Evolutionary conservation across 1,140 invertebrate genomes (phyloP).

Genomic region (Arctopsyche grandis): DNA sequence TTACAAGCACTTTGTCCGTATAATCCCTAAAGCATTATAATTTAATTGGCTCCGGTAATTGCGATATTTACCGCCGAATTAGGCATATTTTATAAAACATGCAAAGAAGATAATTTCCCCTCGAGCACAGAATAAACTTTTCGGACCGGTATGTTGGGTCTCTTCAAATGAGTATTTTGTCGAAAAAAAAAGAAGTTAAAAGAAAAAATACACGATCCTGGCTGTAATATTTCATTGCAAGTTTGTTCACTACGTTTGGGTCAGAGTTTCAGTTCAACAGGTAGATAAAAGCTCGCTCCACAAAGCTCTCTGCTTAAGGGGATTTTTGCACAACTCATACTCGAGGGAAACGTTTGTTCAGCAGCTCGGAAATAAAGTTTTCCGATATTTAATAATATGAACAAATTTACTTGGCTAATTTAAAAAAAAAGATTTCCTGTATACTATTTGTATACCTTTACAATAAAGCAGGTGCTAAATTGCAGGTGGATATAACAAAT

Average conservation of each 20-base stretch:
- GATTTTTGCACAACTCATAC: constrained; percentile 24
- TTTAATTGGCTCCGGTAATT: background rate
- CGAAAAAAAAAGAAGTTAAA: background rate
- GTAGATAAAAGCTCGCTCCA: constrained; percentile 25
- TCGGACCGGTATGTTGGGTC: background rate
- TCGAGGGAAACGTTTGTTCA: constrained; percentile 3
- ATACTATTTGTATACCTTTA: too few species aligned
- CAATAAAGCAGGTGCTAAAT: too few species aligned
- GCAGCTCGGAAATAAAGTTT: background rate
- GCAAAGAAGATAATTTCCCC: background rate
- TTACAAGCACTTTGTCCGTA: background rate
- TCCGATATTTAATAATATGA: constrained; percentile 23
- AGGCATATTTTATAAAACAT: background rate
- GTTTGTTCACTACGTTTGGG: constrained; percentile 24
- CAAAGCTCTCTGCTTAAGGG: constrained; percentile 21
- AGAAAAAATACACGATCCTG: background rate
- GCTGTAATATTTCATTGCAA: constrained; percentile 28
- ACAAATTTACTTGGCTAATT: background rate
- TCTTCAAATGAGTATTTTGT: background rate
- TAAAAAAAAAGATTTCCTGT: too few species aligned
- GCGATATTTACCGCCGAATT: background rate
- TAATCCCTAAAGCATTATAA: background rate
- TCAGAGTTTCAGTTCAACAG: constrained; percentile 31
- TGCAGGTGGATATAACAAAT: too few species aligned
- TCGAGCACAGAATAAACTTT: background rate